Base-by-base conservation (phyloP, 2,113 vertebrate species). In the Zingel zingel region DNA sequence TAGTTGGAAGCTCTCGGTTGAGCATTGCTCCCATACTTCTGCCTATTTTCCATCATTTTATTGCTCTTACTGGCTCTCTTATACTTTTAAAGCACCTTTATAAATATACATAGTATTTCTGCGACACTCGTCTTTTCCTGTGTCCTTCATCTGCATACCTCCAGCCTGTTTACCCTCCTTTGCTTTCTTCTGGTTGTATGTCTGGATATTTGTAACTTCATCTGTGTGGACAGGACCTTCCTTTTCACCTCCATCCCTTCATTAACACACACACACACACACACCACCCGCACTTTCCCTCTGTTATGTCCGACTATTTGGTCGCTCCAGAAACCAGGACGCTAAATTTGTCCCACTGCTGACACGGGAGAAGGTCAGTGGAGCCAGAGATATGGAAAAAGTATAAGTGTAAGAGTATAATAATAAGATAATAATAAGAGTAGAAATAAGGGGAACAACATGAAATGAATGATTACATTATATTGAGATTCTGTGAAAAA, bases 311-410 rank as follows among this genome's bases (percentile, higher is more conserved):
- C 74, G 61, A 86, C 89, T 94, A 93, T 94, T 94, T 86, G 87
- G 94, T 94, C 91, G 43, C 93, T 94, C 91, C 91, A 94, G 95
- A 94, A 94, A 95, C 94, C 68, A 65, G 81, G 87, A 62, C 6
- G 77, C 94, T 94, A 94, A 93, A 94, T 95, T 89, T 94, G 92
- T 93, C 83, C 71, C 77, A 1, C 39, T 63, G 74, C 77, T 93
- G 95, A 95, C 92, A 95, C 43, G 78, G 87, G 95, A 95, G 95
- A 95, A 95, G 94, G 95, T 95, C 94, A 95, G 14, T 64, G 87
- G 80, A 93, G 86, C 80, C 84, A 82, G 71, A 84, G 58, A 76
- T 77, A 78, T 3, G 33, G 63, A 84, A 63, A 65, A 79, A 81
- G 50, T n/a, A n/a, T n/a, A n/a, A n/a, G n/a, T n/a, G n/a, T n/a